phyloP scores from a whole-genome alignment of 2,113 vertebrate genomes.

The Mirza zaza region DNA sequence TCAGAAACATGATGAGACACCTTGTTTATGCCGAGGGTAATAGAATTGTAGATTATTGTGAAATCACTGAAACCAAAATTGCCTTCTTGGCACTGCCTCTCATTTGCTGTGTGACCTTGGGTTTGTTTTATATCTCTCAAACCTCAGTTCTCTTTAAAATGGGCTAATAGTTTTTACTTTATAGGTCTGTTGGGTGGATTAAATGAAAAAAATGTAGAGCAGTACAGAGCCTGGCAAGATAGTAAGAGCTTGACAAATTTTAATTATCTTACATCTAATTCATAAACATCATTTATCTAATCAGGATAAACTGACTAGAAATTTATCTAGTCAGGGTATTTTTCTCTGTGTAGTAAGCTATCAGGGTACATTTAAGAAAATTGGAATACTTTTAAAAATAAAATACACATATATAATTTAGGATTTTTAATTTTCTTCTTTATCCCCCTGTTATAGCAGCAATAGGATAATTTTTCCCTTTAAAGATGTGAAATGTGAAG shows the following conservation, averaged over 20 bases:
- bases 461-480: constrained; percentile 4
- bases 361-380: background rate
- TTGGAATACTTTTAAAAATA: background rate
- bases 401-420: constrained; percentile 28
- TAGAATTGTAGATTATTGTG: background rate
- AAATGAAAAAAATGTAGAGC: constrained; percentile 14
- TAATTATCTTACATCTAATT: constrained; percentile 8
- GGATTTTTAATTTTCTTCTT: constrained; percentile 27
- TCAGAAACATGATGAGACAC: background rate
- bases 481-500: constrained; percentile 43
- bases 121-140: background rate
- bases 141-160: background rate
- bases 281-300: background rate
- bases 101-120: background rate
- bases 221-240: background rate
- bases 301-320: background rate
- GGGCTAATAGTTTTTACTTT: background rate
- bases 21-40: constrained; percentile 27
- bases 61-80: constrained; percentile 8
- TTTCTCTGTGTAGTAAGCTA: background rate
- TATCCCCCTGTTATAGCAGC: too few species aligned
- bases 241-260: background rate
- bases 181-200: background rate
- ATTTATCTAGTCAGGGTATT: background rate
- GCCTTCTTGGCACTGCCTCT: background rate